Evolutionary conservation across 2,888 invertebrate species (phyloP), one percentile per base, ranked within the genome.

Genomic region (Acrocyrtus sp.): DNA sequence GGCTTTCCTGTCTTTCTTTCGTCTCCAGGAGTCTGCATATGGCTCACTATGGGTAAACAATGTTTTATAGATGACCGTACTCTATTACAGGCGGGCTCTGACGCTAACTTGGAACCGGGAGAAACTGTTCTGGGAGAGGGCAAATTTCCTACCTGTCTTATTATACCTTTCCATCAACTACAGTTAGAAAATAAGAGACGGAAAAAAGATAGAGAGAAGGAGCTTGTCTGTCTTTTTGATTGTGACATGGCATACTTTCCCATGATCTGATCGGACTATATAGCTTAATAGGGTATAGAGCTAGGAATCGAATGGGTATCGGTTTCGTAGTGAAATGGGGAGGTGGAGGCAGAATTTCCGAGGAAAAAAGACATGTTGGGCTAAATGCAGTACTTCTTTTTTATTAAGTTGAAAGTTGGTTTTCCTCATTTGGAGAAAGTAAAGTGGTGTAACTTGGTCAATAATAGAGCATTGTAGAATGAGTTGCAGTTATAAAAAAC

Each of bases 1-100:
- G 68, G 57, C 57, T 72, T 72, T 74, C 68, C 39, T 68, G 60
- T 53, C 68, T 57, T 21, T 39, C 41, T 45, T 51, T 39, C 60
- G 34, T n/a, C 27, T 41, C 39, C 39, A 41, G 17, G 41, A 26
- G 22, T 43, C 58, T 60, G 8, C 17, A 6, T 41, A n/a, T n/a
- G n/a, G n/a, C n/a, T n/a, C n/a, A n/a, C n/a, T n/a, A n/a, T n/a
- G n/a, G n/a, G n/a, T n/a, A n/a, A n/a, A n/a, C n/a, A n/a, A n/a
- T n/a, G n/a, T n/a, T n/a, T n/a, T n/a, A n/a, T n/a, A n/a, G n/a
- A n/a, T n/a, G n/a, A n/a, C n/a, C n/a, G n/a, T n/a, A n/a, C n/a
- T n/a, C n/a, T n/a, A n/a, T n/a, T n/a, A n/a, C n/a, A n/a, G n/a
- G n/a, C n/a, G n/a, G n/a, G n/a, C n/a, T n/a, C n/a, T n/a, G n/a